Base-by-base conservation (phyloP, 64 coral and sea anemone species). In the Exaiptasia diaphana region DNA sequence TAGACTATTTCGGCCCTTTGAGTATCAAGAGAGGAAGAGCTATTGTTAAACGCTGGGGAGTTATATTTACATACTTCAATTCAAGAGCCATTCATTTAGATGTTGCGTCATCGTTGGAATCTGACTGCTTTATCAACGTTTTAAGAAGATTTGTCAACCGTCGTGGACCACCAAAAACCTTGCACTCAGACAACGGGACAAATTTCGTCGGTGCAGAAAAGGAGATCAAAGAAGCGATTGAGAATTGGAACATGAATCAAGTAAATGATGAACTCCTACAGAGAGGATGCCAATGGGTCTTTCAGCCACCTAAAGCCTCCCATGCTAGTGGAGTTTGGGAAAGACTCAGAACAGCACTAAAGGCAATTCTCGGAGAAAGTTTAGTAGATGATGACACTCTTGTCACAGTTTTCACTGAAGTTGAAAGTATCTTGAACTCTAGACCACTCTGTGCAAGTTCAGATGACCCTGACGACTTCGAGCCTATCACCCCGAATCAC, bases 231-330 rank as follows among this genome's bases (percentile, higher is more conserved):
- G 60, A 82, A 68, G 59, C 78, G 9, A 82, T 82, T 30, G 38
- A 82, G 33, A 35, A 64, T 34, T 82, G 79, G 63, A 71, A 85
- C 53, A 48, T 74, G 14, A 35, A 73, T 27, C 82, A 74, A 27
- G 62, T 85, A 20, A 17, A 48, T 13, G 82, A 85, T 43, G 36
- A 73, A 41, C 68, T 84, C 21, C 54, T 85, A 15, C 80, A 71
- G 80, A 58, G 45, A 22, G 54, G 60, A 34, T 81, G 77, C 34
- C 31, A 50, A 18, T 81, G 58, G 77, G 22, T 63, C 1, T 67
- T 81, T 41, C 77, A 67, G 29, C 77, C 77, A 1, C 77, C 59
- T 9, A 60, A 58, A 28, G 77, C 77, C 8, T 80, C 54, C 20
- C 55, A 64, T 17, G 37, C 77, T 46, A 56, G 53, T 56, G 53